These are phyloP conservation scores for Nemotelus pantherinus DNA, from an alignment of 2,888 invertebrate species.

Conservation along the genomic window DNA sequence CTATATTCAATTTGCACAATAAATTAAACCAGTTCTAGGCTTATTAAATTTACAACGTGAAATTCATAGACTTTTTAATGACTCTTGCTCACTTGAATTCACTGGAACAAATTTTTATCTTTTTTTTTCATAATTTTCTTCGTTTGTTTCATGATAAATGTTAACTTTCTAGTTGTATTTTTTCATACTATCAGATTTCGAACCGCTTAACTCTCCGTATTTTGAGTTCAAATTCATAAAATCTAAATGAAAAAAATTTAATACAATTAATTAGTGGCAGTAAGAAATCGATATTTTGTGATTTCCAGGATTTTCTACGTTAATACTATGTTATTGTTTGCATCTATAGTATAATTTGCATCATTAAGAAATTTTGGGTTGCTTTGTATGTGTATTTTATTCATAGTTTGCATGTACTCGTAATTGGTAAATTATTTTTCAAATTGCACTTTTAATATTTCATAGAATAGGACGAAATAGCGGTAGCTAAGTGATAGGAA, in stretches of 20 bases:
- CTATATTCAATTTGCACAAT: neutral
- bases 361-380: too few relatives aligned
- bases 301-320: neutral
- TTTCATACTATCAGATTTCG: conserved; percentile 9
- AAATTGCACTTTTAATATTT: neutral
- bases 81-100: neutral
- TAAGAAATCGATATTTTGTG: conserved; percentile 33
- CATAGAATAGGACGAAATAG: too few relatives aligned
- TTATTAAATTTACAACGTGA: neutral
- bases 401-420: too few relatives aligned
- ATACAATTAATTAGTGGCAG: conserved; percentile 37
- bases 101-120: conserved; percentile 1
- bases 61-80: conserved; percentile 3
- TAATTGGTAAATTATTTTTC: neutral
- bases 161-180: conserved; percentile 43
- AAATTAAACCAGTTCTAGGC: neutral
- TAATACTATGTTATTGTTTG: neutral
- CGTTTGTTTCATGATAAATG: conserved; percentile 32
- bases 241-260: neutral
- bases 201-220: conserved; percentile 26
- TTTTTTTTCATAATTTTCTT: conserved; percentile 15
- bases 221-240: conserved; percentile 9
- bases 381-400: too few relatives aligned
- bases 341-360: too few relatives aligned
- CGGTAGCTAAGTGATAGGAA: too few relatives aligned